Evolutionary conservation across 2,113 vertebrate genomes (phyloP).

Genomic region (Gavia stellata): DNA sequence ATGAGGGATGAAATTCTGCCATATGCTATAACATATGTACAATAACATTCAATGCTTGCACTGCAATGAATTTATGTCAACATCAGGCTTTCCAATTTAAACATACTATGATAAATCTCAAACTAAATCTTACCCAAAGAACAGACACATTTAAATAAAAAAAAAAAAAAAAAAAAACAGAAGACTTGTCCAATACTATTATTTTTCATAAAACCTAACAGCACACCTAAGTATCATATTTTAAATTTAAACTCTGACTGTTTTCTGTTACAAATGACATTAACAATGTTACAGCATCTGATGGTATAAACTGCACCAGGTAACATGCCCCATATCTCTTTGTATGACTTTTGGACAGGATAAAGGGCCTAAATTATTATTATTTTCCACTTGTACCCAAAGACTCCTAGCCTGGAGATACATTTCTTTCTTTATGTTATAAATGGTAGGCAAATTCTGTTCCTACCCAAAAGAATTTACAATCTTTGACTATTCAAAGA

Average conservation of each 20-base stretch:
- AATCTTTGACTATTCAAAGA: background rate
- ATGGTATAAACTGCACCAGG: background rate
- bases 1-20: constrained; percentile 59
- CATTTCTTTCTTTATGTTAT: background rate
- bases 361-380: background rate
- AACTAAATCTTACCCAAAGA: background rate
- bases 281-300: background rate
- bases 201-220: background rate
- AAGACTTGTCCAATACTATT: background rate
- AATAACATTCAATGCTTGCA: constrained; percentile 30
- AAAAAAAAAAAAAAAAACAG: background rate
- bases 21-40: constrained; percentile 73
- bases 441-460: background rate
- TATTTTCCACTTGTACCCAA: background rate
- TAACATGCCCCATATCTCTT: background rate
- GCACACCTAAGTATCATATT: background rate
- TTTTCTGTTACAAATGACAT: background rate
- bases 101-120: background rate
- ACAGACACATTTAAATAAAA: background rate
- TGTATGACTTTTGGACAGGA: background rate
- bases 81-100: constrained; percentile 50
- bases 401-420: background rate
- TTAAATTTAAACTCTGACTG: background rate
- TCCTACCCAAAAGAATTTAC: background rate
- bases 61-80: constrained; percentile 62